Evolutionary conservation across 2,113 vertebrate species (phyloP).

Genomic region (Eurypyga helias): DNA sequence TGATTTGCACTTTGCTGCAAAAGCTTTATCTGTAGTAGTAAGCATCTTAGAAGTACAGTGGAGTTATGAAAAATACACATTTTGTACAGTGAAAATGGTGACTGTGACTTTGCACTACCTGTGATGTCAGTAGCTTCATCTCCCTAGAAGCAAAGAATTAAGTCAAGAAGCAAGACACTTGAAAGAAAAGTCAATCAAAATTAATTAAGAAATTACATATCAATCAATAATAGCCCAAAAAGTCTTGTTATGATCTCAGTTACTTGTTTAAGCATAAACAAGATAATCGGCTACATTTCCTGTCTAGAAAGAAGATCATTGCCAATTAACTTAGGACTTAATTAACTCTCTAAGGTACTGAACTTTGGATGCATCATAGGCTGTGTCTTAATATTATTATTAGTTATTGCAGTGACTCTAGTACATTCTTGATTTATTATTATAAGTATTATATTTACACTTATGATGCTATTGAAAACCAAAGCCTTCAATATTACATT

Average conservation of each 20-base stretch:
- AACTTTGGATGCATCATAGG: slow-evolving; percentile 67
- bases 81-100: neutral
- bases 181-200: slow-evolving; percentile 72
- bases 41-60: neutral
- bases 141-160: slow-evolving; percentile 18
- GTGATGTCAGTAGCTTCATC: neutral
- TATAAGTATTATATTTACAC: slow-evolving; percentile 62
- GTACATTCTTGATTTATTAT: slow-evolving; percentile 47
- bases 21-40: neutral
- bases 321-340: slow-evolving; percentile 77
- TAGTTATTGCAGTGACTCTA: slow-evolving; percentile 46
- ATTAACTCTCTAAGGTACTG: slow-evolving; percentile 77
- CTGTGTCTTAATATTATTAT: slow-evolving; percentile 58
- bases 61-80: neutral
- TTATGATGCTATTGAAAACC: slow-evolving; percentile 36
- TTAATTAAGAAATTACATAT: slow-evolving; percentile 73
- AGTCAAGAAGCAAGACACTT: slow-evolving; percentile 34
- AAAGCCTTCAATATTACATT: slow-evolving; percentile 57
- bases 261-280: slow-evolving; percentile 74
- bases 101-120: neutral
- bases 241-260: slow-evolving; percentile 66
- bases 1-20: neutral
- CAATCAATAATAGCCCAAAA: slow-evolving; percentile 71
- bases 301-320: slow-evolving; percentile 74
- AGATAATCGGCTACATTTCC: slow-evolving; percentile 70